Conservation (phyloP, 2,113 vertebrate species). For the Eretmochelys imbricata region DNA sequence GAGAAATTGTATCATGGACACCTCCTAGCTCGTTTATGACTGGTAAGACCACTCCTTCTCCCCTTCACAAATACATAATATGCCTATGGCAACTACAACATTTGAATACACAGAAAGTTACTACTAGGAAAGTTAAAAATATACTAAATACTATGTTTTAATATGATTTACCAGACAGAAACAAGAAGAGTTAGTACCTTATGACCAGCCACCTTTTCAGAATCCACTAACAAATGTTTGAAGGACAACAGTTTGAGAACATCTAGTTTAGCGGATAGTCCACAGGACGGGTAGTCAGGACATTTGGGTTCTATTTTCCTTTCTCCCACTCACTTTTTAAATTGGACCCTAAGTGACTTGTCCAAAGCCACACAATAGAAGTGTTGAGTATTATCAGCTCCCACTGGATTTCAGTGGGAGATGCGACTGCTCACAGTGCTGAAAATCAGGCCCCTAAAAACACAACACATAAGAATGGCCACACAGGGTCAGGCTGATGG, state of each 20-base stretch:
- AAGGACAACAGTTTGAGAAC: background rate
- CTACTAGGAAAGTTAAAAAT: background rate
- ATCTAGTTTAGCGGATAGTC: background rate
- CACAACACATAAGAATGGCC: background rate
- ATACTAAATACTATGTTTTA: background rate
- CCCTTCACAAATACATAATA: background rate
- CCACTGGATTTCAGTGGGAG: background rate
- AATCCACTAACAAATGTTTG: fast-evolving
- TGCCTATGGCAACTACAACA: background rate
- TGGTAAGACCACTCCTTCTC: background rate
- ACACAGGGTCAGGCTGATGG: too few species aligned
- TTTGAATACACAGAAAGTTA: background rate
- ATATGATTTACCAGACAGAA: background rate
- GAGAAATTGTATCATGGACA: background rate
- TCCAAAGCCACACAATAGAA: background rate
- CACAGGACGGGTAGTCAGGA: fast-evolving
- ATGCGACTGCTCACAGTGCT: too few species aligned
- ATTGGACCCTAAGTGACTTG: background rate
- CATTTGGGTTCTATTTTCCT: background rate
- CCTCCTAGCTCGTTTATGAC: background rate
- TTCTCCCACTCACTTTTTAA: background rate
- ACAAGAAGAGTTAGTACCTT: background rate
- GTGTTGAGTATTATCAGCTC: slow-evolving; percentile 37
- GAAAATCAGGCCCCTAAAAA: slow-evolving; percentile 1
- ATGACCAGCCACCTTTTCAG: fast-evolving